A percentile compares a stretch with the other conserved stretches of the same genome.
These are phyloP conservation scores for Osedax frankpressi DNA, from an alignment of 2,888 invertebrate genomes.

Conservation along the genomic window DNA sequence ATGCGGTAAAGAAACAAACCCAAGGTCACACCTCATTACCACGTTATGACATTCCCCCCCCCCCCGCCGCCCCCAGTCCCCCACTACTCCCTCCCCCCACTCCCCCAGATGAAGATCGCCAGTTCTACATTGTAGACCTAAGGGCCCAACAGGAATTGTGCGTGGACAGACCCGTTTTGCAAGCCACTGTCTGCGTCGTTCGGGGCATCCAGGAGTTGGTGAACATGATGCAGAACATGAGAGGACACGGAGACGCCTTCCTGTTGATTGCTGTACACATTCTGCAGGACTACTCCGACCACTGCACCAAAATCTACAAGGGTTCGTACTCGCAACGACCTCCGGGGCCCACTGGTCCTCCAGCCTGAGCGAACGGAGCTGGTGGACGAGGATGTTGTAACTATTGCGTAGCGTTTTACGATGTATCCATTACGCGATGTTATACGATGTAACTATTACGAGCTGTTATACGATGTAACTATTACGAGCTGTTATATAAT, in stretches of 20 bases:
- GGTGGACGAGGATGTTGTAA: too few relatives aligned
- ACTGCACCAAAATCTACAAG: constrained; percentile 60
- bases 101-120: constrained; percentile 36
- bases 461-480: too few relatives aligned
- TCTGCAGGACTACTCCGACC: constrained; percentile 61
- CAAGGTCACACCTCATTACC: neutral
- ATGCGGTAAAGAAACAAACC: constrained; percentile 58
- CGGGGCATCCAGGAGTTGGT: constrained; percentile 57
- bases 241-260: constrained; percentile 62
- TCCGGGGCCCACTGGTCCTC: too few relatives aligned
- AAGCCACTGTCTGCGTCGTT: constrained; percentile 61
- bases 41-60: neutral
- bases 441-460: too few relatives aligned
- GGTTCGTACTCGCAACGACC: too few relatives aligned
- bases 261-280: constrained; percentile 60
- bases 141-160: constrained; percentile 57
- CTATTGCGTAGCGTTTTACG: too few relatives aligned
- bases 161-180: constrained; percentile 56
- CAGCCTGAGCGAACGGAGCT: too few relatives aligned
- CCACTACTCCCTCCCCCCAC: neutral
- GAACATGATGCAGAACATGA: constrained; percentile 58
- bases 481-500: too few relatives aligned
- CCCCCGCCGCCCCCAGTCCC: neutral
- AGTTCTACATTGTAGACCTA: constrained; percentile 62
- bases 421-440: too few relatives aligned